Conservation (phyloP, 2,888 invertebrate species). For the Ichneumoninae sp. region DNA sequence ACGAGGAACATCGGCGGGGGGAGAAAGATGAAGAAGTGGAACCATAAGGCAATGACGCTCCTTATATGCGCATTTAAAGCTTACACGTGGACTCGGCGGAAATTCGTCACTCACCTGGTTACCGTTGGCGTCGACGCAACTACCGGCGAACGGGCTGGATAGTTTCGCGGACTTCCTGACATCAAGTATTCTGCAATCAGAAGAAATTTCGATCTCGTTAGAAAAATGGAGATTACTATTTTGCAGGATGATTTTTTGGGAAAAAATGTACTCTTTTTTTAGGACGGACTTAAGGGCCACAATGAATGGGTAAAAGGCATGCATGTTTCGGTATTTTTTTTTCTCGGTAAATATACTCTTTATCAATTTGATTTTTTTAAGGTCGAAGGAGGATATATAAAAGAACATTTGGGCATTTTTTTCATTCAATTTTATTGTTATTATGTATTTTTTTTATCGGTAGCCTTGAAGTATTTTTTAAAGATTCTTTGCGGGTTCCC, state of each 20-base stretch:
- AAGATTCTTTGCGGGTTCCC: too few species aligned
- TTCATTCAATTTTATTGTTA: too few species aligned
- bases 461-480: too few species aligned
- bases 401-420: too few species aligned
- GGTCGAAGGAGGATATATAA: too few species aligned
- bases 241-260: neutral
- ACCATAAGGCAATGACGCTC: slow-evolving; percentile 12
- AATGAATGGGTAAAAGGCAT: too few species aligned
- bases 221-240: neutral
- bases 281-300: too few species aligned
- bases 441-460: too few species aligned
- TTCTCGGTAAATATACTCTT: too few species aligned
- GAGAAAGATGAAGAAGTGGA: neutral
- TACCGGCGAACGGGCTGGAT: slow-evolving; percentile 80
- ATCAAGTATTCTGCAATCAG: slow-evolving; percentile 82
- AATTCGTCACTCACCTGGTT: slow-evolving; percentile 76
- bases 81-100: neutral
- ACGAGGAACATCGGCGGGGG: slow-evolving; percentile 7
- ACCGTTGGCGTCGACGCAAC: slow-evolving; percentile 80
- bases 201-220: slow-evolving; percentile 28
- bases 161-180: slow-evolving; percentile 83
- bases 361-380: too few species aligned
- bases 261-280: neutral
- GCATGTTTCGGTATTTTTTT: too few species aligned
- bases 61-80: slow-evolving; percentile 47